phyloP scores from a whole-genome alignment of 2,113 vertebrate species.

The Cervus canadensis region DNA sequence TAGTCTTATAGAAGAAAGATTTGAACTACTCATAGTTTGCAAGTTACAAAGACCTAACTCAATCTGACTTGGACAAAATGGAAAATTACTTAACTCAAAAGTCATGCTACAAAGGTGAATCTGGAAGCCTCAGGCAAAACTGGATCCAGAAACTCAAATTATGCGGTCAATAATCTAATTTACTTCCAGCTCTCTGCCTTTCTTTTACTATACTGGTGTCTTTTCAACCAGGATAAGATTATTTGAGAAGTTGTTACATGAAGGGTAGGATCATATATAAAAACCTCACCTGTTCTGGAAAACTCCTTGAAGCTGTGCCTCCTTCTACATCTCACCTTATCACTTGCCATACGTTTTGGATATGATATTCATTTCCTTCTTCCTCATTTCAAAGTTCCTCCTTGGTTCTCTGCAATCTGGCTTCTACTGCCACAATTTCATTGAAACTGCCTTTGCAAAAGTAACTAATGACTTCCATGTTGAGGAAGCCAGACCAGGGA shows the following conservation, averaged over 20 bases:
- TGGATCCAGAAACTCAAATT: background rate
- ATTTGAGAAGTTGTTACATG: background rate
- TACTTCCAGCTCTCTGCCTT: background rate
- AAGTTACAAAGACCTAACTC: background rate
- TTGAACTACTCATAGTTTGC: background rate
- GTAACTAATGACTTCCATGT: background rate
- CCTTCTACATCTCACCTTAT: background rate
- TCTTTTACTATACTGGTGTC: background rate
- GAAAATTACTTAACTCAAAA: background rate
- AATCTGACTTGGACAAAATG: background rate
- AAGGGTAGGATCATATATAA: background rate
- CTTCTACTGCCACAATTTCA: background rate
- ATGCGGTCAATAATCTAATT: background rate
- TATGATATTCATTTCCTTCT: background rate
- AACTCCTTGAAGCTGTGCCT: background rate
- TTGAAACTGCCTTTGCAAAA: background rate
- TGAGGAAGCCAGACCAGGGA: background rate
- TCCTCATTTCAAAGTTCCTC: background rate
- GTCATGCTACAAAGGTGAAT: background rate
- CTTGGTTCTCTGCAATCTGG: background rate
- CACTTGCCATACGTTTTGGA: background rate
- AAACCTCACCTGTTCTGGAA: background rate
- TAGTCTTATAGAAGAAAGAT: background rate
- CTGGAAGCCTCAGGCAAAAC: background rate
- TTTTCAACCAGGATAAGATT: background rate